These are phyloP conservation scores for Platycheirus rosarum DNA, from an alignment of 2,888 invertebrate genomes.

Conservation along the genomic window DNA sequence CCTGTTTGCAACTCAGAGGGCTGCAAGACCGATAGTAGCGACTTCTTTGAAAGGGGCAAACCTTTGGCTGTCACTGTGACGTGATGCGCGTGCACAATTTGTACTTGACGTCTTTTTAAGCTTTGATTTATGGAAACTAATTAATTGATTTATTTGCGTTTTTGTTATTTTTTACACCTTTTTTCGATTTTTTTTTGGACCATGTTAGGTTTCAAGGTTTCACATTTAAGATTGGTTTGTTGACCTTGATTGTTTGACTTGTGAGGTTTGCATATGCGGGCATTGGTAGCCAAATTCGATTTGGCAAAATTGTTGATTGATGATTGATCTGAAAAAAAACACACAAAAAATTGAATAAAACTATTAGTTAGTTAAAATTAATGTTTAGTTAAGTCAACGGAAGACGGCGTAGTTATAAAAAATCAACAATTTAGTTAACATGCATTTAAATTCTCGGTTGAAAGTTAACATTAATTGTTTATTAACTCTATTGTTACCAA, in stretches of 20 bases:
- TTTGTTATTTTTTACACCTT: slow-evolving; percentile 4
- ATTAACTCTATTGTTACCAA: too few species aligned
- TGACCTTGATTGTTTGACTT: slow-evolving; percentile 52
- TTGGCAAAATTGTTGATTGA: slow-evolving; percentile 21
- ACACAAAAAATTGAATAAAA: neutral
- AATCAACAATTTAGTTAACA: too few species aligned
- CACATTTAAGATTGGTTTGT: slow-evolving; percentile 33
- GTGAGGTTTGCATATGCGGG: neutral
- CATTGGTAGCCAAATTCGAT: slow-evolving; percentile 6
- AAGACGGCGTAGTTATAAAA: too few species aligned
- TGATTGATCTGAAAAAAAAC: neutral
- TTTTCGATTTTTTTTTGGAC: neutral
- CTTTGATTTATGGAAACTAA: slow-evolving; percentile 60
- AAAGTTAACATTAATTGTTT: too few species aligned
- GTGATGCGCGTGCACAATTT: slow-evolving; percentile 26
- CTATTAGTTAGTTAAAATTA: too few species aligned
- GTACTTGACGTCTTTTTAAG: slow-evolving; percentile 45
- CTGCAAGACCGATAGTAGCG: neutral
- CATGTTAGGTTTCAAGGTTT: slow-evolving; percentile 46
- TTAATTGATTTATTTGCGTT: slow-evolving; percentile 34
- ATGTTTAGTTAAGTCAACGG: too few species aligned
- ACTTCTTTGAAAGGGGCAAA: neutral
- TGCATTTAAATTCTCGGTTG: too few species aligned
- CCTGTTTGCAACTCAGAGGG: slow-evolving; percentile 27
- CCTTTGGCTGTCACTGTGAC: slow-evolving; percentile 13